Base-by-base conservation (phyloP, 1,140 invertebrate genomes). In the Heliconius eleuchia region DNA sequence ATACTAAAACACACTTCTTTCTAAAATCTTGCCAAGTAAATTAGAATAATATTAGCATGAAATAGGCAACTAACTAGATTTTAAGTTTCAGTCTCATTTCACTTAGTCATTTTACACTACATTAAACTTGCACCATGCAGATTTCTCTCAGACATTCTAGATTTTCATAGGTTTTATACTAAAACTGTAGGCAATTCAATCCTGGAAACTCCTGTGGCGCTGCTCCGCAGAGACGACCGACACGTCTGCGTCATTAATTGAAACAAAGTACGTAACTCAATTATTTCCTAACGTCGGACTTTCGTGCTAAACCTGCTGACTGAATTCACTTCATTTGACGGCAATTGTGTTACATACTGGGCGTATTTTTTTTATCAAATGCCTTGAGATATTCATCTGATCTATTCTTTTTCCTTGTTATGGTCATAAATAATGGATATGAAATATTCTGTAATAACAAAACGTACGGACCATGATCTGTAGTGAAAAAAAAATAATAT, bases 221-320 rank as follows among this genome's bases (percentile, higher is more conserved):
- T 73, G 73, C 57, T 82, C 80, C 80, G 76, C 76, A 78, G 79
- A 82, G 79, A 74, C 46, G 78, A 19, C 73, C 77, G 66, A 80
- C 79, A 80, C 75, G 79, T 77, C 71, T 81, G 81, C 83, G 80
- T 86, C 84, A 87, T 87, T 88, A 88, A 87, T 86, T 84, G 84
- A 85, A 87, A 87, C 85, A 88, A 88, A 88, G 87, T 88, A 86
- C 79, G 82, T 87, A 88, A 87, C 87, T 85, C 84, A 85, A 87
- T 88, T 88, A 86, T 83, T 77, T 79, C 74, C 86, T 83, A 83
- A 85, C 83, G 82, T 73, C 73, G 84, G 82, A 82, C 80, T 82
- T 82, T 84, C 78, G 71, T 78, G 80, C 82, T 79, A 82, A 84
- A 83, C 74, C 77, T 79, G 75, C 81, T 70, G 82, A 78, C 84